Percentiles rank a stretch among this genome's conserved stretches.
These are phyloP conservation scores for Tangara arthus DNA, from an alignment of 2,797 vertebrate species.

Conservation along the genomic window DNA sequence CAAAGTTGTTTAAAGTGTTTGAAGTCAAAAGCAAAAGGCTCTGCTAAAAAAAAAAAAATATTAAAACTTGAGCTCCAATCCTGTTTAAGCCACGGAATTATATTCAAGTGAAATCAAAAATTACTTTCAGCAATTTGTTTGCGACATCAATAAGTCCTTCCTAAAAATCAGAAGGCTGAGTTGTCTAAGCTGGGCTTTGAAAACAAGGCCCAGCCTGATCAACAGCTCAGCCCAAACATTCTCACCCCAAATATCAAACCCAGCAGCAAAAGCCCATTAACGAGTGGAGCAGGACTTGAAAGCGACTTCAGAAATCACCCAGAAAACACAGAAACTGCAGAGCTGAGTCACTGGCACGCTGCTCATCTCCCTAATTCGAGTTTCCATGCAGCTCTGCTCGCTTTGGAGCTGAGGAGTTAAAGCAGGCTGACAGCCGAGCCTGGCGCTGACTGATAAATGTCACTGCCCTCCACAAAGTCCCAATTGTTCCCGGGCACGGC, in stretches of 20 bases:
- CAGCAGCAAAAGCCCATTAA: not conserved
- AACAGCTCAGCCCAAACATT: not conserved
- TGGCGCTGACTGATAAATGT: not conserved
- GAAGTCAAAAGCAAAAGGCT: slow-evolving; percentile 22
- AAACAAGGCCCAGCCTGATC: not conserved
- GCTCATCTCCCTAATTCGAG: not conserved
- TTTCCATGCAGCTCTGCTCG: not conserved
- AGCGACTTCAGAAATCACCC: not conserved
- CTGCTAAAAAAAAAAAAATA: not conserved
- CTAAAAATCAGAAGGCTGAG: not conserved
- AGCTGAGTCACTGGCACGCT: not conserved
- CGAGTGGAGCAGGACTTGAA: not conserved
- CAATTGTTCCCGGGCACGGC: not conserved
- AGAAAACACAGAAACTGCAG: not conserved
- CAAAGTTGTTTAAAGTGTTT: slow-evolving; percentile 26
- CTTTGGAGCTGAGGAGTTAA: not conserved
- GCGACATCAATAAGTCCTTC: not conserved
- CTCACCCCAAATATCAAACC: not conserved
- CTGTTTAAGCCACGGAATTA: not conserved
- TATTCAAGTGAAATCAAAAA: not conserved
- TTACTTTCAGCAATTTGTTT: not conserved
- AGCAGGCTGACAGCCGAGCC: not conserved
- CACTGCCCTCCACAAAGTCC: not conserved
- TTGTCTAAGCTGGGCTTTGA: not conserved
- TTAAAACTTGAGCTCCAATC: not conserved